These are phyloP conservation scores for Nothobranchius kuhntae DNA, from an alignment of 2,113 vertebrate genomes.

Conservation along the genomic window DNA sequence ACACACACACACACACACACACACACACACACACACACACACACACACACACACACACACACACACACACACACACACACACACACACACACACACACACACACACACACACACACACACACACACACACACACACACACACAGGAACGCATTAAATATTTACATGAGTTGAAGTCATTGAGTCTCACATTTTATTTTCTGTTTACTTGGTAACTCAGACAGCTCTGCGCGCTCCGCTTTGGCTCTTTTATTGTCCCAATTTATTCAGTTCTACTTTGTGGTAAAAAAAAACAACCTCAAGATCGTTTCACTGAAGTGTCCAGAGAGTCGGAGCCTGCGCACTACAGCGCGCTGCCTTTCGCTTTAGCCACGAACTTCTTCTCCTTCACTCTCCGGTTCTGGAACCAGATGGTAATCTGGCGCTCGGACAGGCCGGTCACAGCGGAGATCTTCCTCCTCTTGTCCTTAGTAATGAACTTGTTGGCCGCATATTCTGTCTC, in stretches of 20 bases:
- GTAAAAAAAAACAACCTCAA: too few species aligned
- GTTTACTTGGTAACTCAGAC: too few species aligned
- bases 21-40: slow-evolving; percentile 7
- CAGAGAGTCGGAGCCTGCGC: background rate
- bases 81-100: too few species aligned
- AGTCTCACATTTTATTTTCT: slow-evolving; percentile 1
- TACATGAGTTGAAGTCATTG: slow-evolving; percentile 40
- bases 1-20: slow-evolving; percentile 7
- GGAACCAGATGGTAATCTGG: slow-evolving; percentile 98
- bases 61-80: slow-evolving; percentile 9
- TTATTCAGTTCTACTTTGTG: too few species aligned
- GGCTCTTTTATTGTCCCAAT: too few species aligned
- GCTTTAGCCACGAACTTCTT: slow-evolving; percentile 94
- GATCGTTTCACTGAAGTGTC: background rate
- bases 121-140: slow-evolving; percentile 8
- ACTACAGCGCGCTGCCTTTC: slow-evolving; percentile 81
- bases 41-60: slow-evolving; percentile 7
- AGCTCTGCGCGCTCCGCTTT: too few species aligned
- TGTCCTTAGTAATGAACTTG: slow-evolving; percentile 97
- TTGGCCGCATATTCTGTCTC: slow-evolving; percentile 92
- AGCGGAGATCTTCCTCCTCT: slow-evolving; percentile 91
- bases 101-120: too few species aligned
- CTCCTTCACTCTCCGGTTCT: slow-evolving; percentile 93
- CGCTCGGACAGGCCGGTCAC: slow-evolving; percentile 90
- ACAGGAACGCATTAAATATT: slow-evolving; percentile 31